Percentiles rank a stretch among this genome's conserved stretches.
Conservation (phyloP, 1,140 invertebrate species). For the Tetragonula clypearis region DNA sequence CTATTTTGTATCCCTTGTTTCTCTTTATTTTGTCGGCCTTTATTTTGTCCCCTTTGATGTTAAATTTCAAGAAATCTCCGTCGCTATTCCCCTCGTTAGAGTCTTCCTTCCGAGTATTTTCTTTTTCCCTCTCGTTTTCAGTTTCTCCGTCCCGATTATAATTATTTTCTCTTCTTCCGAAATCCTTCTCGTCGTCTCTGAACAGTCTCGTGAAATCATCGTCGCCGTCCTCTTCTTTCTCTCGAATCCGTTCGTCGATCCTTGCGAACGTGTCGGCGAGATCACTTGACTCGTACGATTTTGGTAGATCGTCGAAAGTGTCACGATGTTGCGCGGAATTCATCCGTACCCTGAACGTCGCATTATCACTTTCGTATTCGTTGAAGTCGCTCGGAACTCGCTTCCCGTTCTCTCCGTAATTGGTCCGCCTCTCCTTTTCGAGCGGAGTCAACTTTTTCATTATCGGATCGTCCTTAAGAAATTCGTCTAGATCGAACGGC, state of each 20-base stretch:
- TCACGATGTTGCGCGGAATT: background rate
- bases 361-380: conserved; percentile 42
- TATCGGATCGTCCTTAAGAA: conserved; percentile 61
- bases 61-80: background rate
- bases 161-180: background rate
- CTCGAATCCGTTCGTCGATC: no score
- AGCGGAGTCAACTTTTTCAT: conserved; percentile 39
- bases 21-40: no score
- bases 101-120: background rate
- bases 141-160: no score
- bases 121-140: no score
- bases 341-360: background rate
- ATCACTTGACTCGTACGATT: background rate
- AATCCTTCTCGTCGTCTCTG: no score
- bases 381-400: conserved; percentile 30
- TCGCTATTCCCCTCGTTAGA: background rate
- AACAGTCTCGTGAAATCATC: no score
- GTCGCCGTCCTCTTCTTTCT: no score
- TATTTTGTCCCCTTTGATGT: no score
- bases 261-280: background rate
- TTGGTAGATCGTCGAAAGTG: background rate
- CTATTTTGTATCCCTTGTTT: no score
- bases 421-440: conserved; percentile 33
- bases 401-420: conserved; percentile 35
- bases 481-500: conserved; percentile 69